Base-by-base conservation (phyloP, 2,888 invertebrate genomes). In the Drosophila yooni region DNA sequence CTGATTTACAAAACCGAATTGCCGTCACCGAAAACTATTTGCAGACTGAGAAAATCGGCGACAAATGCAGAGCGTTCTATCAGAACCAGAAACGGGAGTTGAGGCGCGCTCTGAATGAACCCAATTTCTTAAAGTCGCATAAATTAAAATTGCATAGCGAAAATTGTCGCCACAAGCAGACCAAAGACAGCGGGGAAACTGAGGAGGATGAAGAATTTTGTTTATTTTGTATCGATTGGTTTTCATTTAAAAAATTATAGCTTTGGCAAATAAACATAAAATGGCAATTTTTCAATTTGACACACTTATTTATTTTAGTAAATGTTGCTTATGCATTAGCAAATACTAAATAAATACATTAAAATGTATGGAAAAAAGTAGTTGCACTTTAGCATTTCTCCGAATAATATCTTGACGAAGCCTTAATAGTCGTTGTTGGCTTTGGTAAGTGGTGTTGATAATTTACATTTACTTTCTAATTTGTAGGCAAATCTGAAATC, bases 1-100 rank as follows among this genome's bases (percentile, higher is more conserved):
- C 34, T 1, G 57, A 76, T 1, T 5, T 77, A 18, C 11, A 2
- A 4, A 34, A 31, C 10, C 40, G 54, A 25, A 67, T 76, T 18
- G 71, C 61, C 0, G 58, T 76, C n/a, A 46, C 51, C 27, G 65
- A 76, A 2, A 51, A 31, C 15, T 56, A 38, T 25, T 51, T 76
- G 15, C 15, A 34, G 11, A 4, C 38, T n/a, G 50, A 48, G 4
- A 15, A 15, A 7, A 11, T 59, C 2, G 25, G 25, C 3, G 21
- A 27, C 11, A 8, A 48, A 21, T 76, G 76, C n/a, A 63, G n/a
- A 29, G 10, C 18, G 0, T 61, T 51, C 25, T 76, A 72, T 52
- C 2, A n/a, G 2, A 40, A 43, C 0, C 78, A 77, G 18, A 56
- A 11, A 10, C 18, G 0, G 4, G 63, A 72, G 1, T 33, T 76